Percentiles rank a stretch among this genome's conserved stretches.
phyloP scores from a whole-genome alignment of 2,888 invertebrate species.

The Apotomis turbidana region DNA sequence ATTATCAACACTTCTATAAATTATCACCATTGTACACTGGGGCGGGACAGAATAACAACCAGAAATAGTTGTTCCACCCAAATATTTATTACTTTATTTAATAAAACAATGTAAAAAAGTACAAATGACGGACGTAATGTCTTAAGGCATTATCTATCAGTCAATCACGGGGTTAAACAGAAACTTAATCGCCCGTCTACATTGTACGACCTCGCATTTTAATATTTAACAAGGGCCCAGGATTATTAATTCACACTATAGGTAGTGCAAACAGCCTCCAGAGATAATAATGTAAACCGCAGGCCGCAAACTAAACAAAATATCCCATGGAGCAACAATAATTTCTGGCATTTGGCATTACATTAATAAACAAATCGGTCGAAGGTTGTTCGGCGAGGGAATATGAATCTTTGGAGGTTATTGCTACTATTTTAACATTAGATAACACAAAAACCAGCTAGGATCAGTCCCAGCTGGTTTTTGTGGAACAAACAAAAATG shows the following conservation, averaged over 20 bases:
- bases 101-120: too few relatives aligned
- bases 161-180: too few relatives aligned
- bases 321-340: constrained; percentile 66
- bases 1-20: too few relatives aligned
- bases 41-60: too few relatives aligned
- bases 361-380: constrained; percentile 38
- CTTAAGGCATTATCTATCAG: too few relatives aligned
- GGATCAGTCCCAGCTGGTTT: too few relatives aligned
- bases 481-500: too few relatives aligned
- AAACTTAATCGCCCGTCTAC: constrained; percentile 49
- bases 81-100: too few relatives aligned
- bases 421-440: background rate
- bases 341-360: constrained; percentile 58
- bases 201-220: constrained; percentile 52
- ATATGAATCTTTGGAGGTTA: constrained; percentile 14
- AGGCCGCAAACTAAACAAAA: constrained; percentile 73
- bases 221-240: constrained; percentile 71
- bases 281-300: constrained; percentile 63
- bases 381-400: constrained; percentile 15
- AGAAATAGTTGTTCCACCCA: too few relatives aligned
- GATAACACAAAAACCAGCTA: too few relatives aligned
- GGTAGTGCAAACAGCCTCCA: constrained; percentile 61
- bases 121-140: too few relatives aligned
- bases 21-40: too few relatives aligned
- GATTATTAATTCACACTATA: constrained; percentile 77